phyloP scores from a whole-genome alignment of 2,888 invertebrate species.

The Timandra comae region DNA sequence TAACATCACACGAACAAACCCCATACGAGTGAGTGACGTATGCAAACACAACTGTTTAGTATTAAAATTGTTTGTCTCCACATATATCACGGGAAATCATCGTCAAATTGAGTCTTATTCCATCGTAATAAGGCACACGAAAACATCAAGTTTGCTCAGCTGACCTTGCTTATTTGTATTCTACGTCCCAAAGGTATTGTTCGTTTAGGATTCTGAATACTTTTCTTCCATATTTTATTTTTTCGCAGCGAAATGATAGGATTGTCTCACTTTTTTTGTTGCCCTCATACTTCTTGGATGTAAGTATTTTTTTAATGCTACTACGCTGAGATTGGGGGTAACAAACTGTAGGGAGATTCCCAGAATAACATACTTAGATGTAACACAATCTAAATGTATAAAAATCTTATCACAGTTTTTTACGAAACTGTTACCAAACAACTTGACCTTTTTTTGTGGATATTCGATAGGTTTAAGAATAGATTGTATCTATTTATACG shows the following conservation, averaged over 20 bases:
- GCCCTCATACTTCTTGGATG: neutral
- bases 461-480: no score
- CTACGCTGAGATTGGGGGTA: no score
- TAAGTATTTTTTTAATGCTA: no score
- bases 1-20: no score
- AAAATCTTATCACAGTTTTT: no score
- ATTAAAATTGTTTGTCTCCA: neutral
- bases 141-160: constrained; percentile 3
- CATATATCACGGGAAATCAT: neutral
- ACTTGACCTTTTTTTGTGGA: no score
- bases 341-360: no score
- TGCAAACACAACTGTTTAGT: constrained; percentile 1
- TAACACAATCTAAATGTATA: no score
- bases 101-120: constrained; percentile 1
- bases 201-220: constrained; percentile 18
- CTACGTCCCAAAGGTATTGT: constrained; percentile 15
- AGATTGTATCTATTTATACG: no score
- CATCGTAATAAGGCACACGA: constrained; percentile 5
- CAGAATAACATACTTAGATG: no score
- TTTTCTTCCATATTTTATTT: constrained; percentile 18
- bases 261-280: constrained; percentile 6
- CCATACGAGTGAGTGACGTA: constrained; percentile 5
- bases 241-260: constrained; percentile 14
- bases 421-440: no score
- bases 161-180: constrained; percentile 17